Evolutionary conservation across 2,888 invertebrate genomes (phyloP), one percentile per base, ranked within the genome.

Genomic region (Thelaira solivaga): DNA sequence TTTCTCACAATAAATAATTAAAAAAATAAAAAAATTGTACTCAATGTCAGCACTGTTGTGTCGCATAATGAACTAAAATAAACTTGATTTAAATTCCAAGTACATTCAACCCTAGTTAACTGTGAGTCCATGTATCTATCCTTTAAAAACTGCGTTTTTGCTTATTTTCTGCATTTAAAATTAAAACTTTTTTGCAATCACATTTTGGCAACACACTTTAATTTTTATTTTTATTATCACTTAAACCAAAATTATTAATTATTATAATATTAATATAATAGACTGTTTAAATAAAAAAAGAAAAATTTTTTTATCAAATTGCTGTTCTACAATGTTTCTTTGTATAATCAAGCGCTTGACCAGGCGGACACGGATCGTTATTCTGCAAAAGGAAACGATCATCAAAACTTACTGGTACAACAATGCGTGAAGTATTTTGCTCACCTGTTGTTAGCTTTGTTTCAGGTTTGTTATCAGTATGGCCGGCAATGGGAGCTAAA

Each of bases 381-480:
- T 76, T 67, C 82, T 83, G 83, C 67, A 84, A 82, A 72, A 84
- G 82, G 79, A 84, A 75, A 79, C 84, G 84, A 82, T 83, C 80
- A 13, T 83, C 84, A 74, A 84, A 53, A 53, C 80, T 73, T 31
- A 61, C 69, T 7, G 83, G 82, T n/a, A 43, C 65, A 34, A 49
- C 65, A 59, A 39, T 29, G 10, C 36, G 43, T 24, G 67, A 29
- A 24, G 41, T 49, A 22, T 61, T 77, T 68, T 69, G 72, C 80
- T 81, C 82, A 81, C 81, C 80, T 81, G 80, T 67, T 13, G 79
- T 80, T 34, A 77, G 24, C 55, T 72, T 80, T 3, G 71, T 65
- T 29, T 80, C 80, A 11, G 64, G 26, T 18, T 62, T 59, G 5
- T 39, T 41, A 26, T 47, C 47, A 26, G 59, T 11, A 41, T 72